A percentile compares a stretch with the other conserved stretches of the same genome.
phyloP scores from a whole-genome alignment of 2,797 vertebrate species.

The Eulemur mongoz region DNA sequence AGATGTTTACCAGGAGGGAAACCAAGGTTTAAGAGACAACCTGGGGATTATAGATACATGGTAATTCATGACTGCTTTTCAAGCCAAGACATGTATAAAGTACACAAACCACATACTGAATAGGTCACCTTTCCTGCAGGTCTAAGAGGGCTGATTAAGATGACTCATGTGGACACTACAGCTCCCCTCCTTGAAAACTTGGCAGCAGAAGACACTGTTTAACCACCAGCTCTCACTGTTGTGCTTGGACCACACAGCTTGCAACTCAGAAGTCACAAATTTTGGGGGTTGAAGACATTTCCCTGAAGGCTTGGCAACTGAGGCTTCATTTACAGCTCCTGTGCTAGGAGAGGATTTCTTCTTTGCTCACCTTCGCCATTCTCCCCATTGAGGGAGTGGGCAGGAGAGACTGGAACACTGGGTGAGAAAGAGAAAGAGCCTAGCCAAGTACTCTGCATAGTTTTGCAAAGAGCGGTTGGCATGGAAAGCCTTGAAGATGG shows the following conservation, averaged over 20 bases:
- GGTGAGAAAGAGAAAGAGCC: not conserved
- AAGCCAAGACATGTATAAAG: not conserved
- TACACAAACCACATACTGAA: not conserved
- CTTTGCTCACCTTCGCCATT: not conserved
- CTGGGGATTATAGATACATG: not conserved
- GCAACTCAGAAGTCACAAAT: not conserved
- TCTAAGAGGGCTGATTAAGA: not conserved
- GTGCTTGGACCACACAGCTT: not conserved
- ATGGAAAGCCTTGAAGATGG: not conserved
- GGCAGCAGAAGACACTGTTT: not conserved
- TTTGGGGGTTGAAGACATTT: slow-evolving; percentile 22
- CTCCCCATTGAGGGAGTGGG: not conserved
- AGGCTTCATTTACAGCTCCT: not conserved
- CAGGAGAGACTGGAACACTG: not conserved
- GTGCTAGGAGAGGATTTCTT: not conserved
- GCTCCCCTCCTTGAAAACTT: not conserved
- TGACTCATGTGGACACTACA: not conserved
- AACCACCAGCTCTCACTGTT: not conserved
- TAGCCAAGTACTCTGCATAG: not conserved
- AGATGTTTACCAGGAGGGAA: not conserved
- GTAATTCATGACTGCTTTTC: not conserved
- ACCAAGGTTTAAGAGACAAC: not conserved
- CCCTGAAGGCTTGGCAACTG: not conserved
- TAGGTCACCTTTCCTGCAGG: not conserved
- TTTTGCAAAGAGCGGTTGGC: not conserved